Percentiles rank a stretch among this genome's conserved stretches.
phyloP scores from a whole-genome alignment of 2,888 invertebrate genomes.

The Cryptus viduatorius region DNA sequence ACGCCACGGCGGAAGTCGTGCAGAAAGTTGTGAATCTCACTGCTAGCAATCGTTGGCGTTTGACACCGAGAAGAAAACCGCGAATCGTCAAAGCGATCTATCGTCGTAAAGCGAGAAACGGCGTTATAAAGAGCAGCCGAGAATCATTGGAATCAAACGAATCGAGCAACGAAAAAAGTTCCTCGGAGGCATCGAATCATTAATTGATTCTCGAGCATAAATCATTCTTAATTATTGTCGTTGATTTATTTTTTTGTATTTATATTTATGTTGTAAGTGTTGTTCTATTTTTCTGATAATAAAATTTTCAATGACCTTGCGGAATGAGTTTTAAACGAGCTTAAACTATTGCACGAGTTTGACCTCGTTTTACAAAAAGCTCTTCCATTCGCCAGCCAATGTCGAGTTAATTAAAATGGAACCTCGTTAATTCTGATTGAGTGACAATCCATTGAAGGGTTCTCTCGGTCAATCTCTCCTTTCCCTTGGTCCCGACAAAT shows the following conservation, averaged over 20 bases:
- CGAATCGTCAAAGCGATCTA: slow-evolving; percentile 58
- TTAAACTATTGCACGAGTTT: not conserved
- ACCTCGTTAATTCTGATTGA: slow-evolving; percentile 43
- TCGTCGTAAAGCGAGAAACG: slow-evolving; percentile 49
- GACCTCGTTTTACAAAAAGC: slow-evolving; percentile 14
- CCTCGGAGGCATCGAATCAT: not conserved
- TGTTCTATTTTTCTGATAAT: slow-evolving; percentile 1
- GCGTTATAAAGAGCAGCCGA: slow-evolving; percentile 51
- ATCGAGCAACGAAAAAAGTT: slow-evolving; percentile 1
- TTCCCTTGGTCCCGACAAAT: slow-evolving; percentile 31
- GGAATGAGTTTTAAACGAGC: not conserved
- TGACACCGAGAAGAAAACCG: slow-evolving; percentile 48
- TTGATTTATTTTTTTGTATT: not conserved
- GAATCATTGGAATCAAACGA: not conserved
- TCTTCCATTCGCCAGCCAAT: slow-evolving; percentile 10
- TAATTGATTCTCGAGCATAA: not conserved
- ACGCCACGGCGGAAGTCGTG: slow-evolving; percentile 15
- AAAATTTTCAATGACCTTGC: not conserved
- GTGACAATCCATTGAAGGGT: slow-evolving; percentile 30
- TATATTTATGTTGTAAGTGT: slow-evolving; percentile 24
- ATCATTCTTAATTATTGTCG: not conserved
- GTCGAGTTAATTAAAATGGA: slow-evolving; percentile 36
- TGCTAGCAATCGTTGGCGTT: slow-evolving; percentile 49
- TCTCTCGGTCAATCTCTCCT: slow-evolving; percentile 39
- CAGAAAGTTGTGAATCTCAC: slow-evolving; percentile 44